Evolutionary conservation across 2,113 vertebrate genomes (phyloP).

Genomic region (Tupaia chinensis): DNA sequence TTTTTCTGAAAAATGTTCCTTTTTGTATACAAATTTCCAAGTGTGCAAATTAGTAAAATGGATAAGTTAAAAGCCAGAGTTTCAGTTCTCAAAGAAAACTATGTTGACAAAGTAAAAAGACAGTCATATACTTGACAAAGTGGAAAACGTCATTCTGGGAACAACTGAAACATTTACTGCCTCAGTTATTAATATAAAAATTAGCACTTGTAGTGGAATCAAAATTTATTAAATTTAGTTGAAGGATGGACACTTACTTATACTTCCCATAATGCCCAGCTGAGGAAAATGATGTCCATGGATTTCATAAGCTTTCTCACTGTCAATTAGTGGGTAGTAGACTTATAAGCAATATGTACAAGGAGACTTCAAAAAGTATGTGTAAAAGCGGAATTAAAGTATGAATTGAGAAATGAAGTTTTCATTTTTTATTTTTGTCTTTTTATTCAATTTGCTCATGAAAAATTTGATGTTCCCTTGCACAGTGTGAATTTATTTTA

Average conservation of each 20-base stretch:
- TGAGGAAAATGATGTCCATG: background rate
- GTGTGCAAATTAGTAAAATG: constrained; percentile 4
- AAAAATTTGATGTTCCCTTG: too few species aligned
- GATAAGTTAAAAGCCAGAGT: background rate
- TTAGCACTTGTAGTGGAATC: background rate
- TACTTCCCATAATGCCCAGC: background rate
- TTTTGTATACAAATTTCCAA: background rate
- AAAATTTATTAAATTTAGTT: background rate
- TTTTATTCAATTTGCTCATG: too few species aligned
- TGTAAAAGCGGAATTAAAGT: too few species aligned
- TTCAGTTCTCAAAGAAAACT: background rate
- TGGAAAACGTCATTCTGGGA: background rate
- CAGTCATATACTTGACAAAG: background rate
- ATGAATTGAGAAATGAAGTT: too few species aligned
- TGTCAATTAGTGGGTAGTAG: background rate
- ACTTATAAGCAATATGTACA: background rate
- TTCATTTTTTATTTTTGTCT: too few species aligned
- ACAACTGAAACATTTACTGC: background rate
- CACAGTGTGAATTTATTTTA: too few species aligned
- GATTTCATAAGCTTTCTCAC: background rate
- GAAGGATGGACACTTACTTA: background rate
- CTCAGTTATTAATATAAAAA: background rate
- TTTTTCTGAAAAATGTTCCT: background rate
- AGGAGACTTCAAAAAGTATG: too few species aligned
- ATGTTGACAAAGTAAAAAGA: background rate